Conservation (phyloP, 2,797 vertebrate genomes). For the Tapirus indicus region DNA sequence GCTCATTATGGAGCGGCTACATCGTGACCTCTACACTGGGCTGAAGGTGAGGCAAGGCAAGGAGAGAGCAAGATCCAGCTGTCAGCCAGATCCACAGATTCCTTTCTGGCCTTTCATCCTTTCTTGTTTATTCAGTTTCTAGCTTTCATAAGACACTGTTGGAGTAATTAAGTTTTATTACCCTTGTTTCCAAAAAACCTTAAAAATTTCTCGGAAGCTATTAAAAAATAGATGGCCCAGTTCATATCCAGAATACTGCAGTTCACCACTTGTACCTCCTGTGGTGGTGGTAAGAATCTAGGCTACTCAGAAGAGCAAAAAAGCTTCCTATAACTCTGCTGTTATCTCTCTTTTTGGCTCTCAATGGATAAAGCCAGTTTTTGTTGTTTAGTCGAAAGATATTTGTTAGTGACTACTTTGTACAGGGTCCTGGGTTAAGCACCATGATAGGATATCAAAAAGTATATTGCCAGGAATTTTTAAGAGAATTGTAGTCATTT, state of each 20-base stretch:
- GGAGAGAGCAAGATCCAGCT: neutral
- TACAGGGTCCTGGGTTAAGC: neutral
- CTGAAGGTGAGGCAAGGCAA: constrained; percentile 91
- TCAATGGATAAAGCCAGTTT: neutral
- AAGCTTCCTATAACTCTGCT: neutral
- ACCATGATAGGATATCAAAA: neutral
- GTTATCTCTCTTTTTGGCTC: neutral
- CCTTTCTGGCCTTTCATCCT: neutral
- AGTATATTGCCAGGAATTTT: neutral
- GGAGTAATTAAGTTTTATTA: neutral
- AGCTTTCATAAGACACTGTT: neutral
- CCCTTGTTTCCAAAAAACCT: neutral
- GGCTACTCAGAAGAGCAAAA: neutral
- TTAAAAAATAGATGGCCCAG: neutral
- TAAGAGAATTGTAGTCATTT: constrained; percentile 25
- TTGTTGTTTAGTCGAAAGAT: neutral
- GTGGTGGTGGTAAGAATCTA: neutral
- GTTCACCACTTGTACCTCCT: neutral
- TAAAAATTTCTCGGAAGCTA: neutral
- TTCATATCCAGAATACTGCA: neutral
- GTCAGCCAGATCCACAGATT: neutral
- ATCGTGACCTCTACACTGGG: constrained; percentile 97
- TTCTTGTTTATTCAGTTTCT: neutral
- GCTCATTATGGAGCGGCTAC: constrained; percentile 98
- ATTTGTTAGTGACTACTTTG: constrained; percentile 21